Percentiles rank a stretch among this genome's conserved stretches.
These are phyloP conservation scores for Aurelia sp. DNA, from an alignment of 30 jellyfish, hydroid and myxozoan genomes.

Conservation along the genomic window DNA sequence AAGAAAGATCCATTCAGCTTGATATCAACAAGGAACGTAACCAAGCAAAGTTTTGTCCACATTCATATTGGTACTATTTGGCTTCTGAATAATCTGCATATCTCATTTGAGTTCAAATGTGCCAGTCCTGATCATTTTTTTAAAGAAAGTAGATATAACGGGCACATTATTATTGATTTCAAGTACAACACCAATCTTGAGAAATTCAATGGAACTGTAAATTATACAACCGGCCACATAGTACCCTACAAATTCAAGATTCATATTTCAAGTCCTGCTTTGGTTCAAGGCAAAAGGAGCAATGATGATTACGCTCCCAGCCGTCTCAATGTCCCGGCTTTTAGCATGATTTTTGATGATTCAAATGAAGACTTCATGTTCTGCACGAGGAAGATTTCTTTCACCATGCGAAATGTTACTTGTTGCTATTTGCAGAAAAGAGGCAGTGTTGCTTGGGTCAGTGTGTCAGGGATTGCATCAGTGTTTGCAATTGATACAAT, in stretches of 20 bases:
- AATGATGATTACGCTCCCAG: no score
- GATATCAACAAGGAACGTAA: not conserved
- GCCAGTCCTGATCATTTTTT: not conserved
- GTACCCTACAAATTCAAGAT: constrained; percentile 20
- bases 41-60: not conserved
- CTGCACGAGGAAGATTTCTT: not conserved
- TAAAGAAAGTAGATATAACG: not conserved
- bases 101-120: constrained; percentile 1
- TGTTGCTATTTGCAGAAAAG: constrained; percentile 9
- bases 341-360: constrained; percentile 35
- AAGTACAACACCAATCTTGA: constrained; percentile 7
- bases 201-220: constrained; percentile 5
- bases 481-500: constrained; percentile 20
- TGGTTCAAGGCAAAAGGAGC: not conserved
- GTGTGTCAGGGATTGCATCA: constrained; percentile 8
- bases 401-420: not conserved
- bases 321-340: constrained; percentile 2
- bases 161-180: constrained; percentile 9
- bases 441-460: constrained; percentile 1
- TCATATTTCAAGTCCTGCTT: not conserved
- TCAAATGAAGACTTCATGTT: constrained; percentile 14
- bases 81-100: not conserved
- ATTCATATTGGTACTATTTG: constrained; percentile 4
- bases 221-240: not conserved
- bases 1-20: not conserved